Evolutionary conservation across 92 coral and sea anemone genomes (phyloP), one percentile per base, ranked within the genome.

Genomic region (Epizoanthus fatuus): DNA sequence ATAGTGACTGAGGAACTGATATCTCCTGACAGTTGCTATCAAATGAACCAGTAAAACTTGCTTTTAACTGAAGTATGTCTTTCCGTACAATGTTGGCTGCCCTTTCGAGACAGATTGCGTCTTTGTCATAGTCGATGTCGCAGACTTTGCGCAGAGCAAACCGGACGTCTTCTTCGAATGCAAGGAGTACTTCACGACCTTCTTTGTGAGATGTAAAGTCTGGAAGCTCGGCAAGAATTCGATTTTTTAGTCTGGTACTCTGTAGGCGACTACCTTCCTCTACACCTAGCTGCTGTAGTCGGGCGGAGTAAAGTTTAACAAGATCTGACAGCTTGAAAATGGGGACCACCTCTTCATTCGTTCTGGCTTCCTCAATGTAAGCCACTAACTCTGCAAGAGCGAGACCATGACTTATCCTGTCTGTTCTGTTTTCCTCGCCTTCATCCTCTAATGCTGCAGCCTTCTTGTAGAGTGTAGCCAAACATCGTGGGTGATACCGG

Each of bases 221-320:
- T 8, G 89, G 84, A 65, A 75, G 16, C 51, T 65, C 75, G 6
- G 63, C 7, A 38, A 75, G 74, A 8, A 86, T 65, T 11, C 79
- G 83, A 42, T 74, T 63, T 58, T 84, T 86, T 19, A 86, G 63
- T 19, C 89, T 64, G 65, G 89, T 86, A 56, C 81, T 74, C 54
- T 88, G 75, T n/a, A 88, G 38, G 16, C 91, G 76, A 19, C 35
- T 66, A 16, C 82, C 83, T 42, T 81, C 87, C 65, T 63, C 39
- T 20, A 63, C 91, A 32, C 91, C 91, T 2, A 87, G 81, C 83
- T 87, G 83, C 69, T 87, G 87, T 58, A 81, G 91, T 66, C 17
- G 35, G 25, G 52, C 80, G 5, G 87, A 56, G 76, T 73, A 88
- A 69, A 68, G 19, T 47, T 77, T 83, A 15, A 60, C 42, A 59